A percentile compares a stretch with the other conserved stretches of the same genome.
phyloP scores from a whole-genome alignment of 2,797 vertebrate species.

The Amblyraja radiata region DNA sequence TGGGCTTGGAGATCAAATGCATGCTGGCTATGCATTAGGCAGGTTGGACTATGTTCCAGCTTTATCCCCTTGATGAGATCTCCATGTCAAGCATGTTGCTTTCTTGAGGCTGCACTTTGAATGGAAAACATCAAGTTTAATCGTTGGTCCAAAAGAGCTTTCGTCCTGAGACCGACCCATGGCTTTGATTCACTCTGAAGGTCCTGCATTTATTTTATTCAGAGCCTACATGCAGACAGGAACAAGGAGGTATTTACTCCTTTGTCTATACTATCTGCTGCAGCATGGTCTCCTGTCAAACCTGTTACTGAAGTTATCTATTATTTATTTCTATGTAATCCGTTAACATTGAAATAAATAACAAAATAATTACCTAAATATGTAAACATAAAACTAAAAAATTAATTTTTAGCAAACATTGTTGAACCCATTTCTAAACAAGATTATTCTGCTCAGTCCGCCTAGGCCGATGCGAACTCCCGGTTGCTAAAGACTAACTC shows the following conservation, averaged over 20 bases:
- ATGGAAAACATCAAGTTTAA: neutral
- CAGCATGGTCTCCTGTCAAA: too few relatives aligned
- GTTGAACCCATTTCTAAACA: neutral
- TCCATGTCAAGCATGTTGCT: neutral
- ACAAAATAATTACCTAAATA: too few relatives aligned
- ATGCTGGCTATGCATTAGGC: too few relatives aligned
- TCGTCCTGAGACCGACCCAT: neutral
- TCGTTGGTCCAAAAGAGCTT: neutral
- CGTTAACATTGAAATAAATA: too few relatives aligned
- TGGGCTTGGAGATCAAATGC: too few relatives aligned
- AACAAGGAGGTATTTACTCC: neutral
- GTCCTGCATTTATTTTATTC: neutral
- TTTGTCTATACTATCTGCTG: neutral
- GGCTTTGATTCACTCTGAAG: neutral
- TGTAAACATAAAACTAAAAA: too few relatives aligned
- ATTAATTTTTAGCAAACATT: neutral
- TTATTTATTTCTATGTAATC: too few relatives aligned
- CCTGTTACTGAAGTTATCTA: too few relatives aligned
- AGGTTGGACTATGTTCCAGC: neutral
- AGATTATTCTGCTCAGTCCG: neutral
- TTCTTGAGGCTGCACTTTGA: neutral
- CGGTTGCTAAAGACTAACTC: too few relatives aligned
- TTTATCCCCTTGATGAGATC: neutral
- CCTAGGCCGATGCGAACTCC: too few relatives aligned
- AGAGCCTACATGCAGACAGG: neutral